phyloP scores from a whole-genome alignment of 1,140 invertebrate species.

The Choristoneura fumiferana region DNA sequence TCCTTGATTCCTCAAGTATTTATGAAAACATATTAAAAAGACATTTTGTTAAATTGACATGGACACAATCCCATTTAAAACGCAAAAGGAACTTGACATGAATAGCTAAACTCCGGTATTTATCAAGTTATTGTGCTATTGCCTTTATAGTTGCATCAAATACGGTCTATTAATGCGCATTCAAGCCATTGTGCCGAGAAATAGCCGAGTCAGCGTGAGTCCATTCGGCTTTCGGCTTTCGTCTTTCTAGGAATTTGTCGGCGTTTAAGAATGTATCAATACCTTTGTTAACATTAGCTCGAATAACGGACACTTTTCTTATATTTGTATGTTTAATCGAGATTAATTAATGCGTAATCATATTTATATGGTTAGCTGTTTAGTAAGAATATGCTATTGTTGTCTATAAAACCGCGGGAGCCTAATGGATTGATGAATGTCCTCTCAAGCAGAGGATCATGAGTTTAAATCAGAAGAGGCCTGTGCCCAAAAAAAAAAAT shows the following conservation, averaged over 20 bases:
- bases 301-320: background rate
- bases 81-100: background rate
- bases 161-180: slow-evolving; percentile 55
- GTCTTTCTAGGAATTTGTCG: slow-evolving; percentile 49
- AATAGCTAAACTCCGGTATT: slow-evolving; percentile 40
- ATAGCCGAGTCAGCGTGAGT: slow-evolving; percentile 53
- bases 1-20: no score
- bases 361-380: background rate
- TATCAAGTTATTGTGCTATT: slow-evolving; percentile 59
- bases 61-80: background rate
- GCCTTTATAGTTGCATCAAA: slow-evolving; percentile 52
- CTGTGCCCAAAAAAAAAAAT: no score
- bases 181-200: slow-evolving; percentile 43
- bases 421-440: no score
- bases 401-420: no score
- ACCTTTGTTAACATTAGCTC: slow-evolving; percentile 17
- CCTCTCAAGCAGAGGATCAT: no score
- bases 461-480: no score
- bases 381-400: no score
- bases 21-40: no score
- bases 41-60: no score
- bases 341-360: slow-evolving; percentile 1
- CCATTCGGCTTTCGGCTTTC: slow-evolving; percentile 30
- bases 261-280: slow-evolving; percentile 17
- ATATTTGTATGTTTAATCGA: background rate